A percentile compares a stretch with the other conserved stretches of the same genome.
Evolutionary conservation across 2,888 invertebrate genomes (phyloP).

Genomic region (Drosophila neotestacea): DNA sequence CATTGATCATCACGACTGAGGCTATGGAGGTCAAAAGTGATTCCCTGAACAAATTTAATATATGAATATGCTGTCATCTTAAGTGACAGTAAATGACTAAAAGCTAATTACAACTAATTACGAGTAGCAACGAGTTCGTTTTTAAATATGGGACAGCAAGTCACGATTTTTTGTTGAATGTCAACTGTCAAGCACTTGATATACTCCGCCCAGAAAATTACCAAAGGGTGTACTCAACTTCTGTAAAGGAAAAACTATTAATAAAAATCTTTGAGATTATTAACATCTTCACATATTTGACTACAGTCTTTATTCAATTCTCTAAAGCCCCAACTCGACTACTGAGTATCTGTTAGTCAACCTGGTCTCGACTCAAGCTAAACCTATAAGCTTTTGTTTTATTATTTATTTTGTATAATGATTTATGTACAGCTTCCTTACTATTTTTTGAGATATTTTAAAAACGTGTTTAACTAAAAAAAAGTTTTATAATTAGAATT

Average conservation of each 20-base stretch:
- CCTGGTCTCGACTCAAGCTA: neutral
- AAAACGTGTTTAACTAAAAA: conserved; percentile 16
- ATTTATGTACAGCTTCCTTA: too few relatives aligned
- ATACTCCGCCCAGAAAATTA: neutral
- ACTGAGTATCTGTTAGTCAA: neutral
- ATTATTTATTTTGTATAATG: too few relatives aligned
- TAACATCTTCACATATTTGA: too few relatives aligned
- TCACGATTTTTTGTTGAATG: conserved; percentile 4
- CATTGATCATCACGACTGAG: conserved; percentile 18
- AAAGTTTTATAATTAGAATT: neutral
- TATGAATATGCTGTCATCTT: neutral
- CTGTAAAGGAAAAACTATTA: neutral
- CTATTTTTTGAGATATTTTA: neutral
- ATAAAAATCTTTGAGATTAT: too few relatives aligned
- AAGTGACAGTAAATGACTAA: conserved; percentile 3
- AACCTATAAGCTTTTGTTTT: too few relatives aligned
- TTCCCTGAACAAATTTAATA: neutral
- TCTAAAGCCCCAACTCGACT: neutral
- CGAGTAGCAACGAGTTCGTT: neutral
- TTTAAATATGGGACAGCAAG: neutral
- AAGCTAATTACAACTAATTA: conserved; percentile 3
- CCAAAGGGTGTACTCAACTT: neutral
- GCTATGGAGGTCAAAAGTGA: neutral
- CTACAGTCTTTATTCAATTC: too few relatives aligned
- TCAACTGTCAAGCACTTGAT: neutral